These are phyloP conservation scores for Probosciger aterrimus DNA, from an alignment of 2,113 vertebrate species.

Conservation along the genomic window DNA sequence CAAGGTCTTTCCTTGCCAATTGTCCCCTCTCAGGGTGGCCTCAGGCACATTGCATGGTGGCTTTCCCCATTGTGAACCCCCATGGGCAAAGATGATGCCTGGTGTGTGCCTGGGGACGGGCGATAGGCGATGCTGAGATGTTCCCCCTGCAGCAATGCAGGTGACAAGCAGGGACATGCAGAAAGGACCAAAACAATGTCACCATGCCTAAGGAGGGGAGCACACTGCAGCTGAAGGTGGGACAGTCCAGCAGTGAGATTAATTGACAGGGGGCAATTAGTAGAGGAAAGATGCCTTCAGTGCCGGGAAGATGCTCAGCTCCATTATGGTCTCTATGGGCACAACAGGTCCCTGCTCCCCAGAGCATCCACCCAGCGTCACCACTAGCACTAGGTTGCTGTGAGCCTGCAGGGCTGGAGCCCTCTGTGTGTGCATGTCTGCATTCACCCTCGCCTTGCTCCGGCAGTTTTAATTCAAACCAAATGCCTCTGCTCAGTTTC, in stretches of 20 bases:
- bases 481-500: not conserved
- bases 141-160: not conserved
- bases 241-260: not conserved
- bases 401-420: not conserved
- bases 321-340: fast-evolving
- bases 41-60: fast-evolving
- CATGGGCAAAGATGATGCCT: fast-evolving
- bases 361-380: not conserved
- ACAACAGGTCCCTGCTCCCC: fast-evolving
- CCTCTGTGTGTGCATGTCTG: not conserved
- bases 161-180: not conserved
- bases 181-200: not conserved
- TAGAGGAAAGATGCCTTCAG: fast-evolving
- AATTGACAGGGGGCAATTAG: not conserved
- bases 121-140: fast-evolving
- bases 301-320: not conserved
- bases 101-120: not conserved
- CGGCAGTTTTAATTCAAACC: not conserved
- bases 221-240: not conserved
- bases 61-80: too few species aligned
- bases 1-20: not conserved
- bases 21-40: not conserved
- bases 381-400: not conserved
- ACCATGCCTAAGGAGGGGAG: not conserved
- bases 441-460: not conserved